These are phyloP conservation scores for Australoheros facetus DNA, from an alignment of 2,797 vertebrate genomes.

Conservation along the genomic window DNA sequence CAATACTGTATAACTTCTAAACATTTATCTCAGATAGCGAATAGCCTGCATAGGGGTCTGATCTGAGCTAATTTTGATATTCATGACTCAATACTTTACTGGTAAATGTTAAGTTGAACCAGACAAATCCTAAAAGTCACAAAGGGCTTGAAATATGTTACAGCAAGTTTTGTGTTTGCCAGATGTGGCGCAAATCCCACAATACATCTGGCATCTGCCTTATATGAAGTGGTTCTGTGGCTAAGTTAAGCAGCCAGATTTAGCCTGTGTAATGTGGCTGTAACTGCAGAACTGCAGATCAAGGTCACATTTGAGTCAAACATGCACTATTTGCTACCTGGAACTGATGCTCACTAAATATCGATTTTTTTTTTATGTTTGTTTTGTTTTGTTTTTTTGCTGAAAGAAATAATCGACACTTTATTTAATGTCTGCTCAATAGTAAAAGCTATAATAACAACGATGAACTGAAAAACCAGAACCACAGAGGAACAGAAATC, in stretches of 20 bases:
- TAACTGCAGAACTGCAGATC: not conserved
- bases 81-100: not conserved
- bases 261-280: not conserved
- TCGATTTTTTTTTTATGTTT: too few species aligned
- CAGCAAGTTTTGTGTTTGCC: too few species aligned
- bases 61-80: not conserved
- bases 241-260: too few species aligned
- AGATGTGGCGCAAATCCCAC: too few species aligned
- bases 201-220: too few species aligned
- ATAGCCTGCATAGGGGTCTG: not conserved
- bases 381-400: not conserved
- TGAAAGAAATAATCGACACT: not conserved
- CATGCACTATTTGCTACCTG: rapidly evolving
- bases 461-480: not conserved
- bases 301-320: not conserved
- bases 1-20: not conserved
- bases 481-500: not conserved
- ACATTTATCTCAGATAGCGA: too few species aligned
- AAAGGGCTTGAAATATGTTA: too few species aligned
- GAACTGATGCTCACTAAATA: not conserved
- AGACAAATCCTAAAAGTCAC: not conserved
- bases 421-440: not conserved
- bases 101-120: not conserved
- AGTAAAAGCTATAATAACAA: not conserved
- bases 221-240: not conserved